A percentile compares a stretch with the other conserved stretches of the same genome.
These are phyloP conservation scores for Picathartes gymnocephalus DNA, from an alignment of 2,113 vertebrate genomes.

Conservation along the genomic window DNA sequence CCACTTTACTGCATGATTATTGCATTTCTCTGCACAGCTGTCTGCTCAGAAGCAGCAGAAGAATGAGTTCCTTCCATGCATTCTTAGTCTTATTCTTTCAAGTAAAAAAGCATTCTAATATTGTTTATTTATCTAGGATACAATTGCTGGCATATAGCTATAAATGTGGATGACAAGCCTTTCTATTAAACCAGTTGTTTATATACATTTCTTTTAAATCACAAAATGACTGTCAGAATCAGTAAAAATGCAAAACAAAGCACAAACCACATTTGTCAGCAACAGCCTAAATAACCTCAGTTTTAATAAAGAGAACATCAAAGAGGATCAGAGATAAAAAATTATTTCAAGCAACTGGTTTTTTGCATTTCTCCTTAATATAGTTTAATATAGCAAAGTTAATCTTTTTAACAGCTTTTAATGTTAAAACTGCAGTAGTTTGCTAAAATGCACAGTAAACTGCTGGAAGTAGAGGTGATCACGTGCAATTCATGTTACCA, in stretches of 20 bases:
- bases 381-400: conserved; percentile 23
- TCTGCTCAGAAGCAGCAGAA: not conserved
- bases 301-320: conserved; percentile 21
- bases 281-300: not conserved
- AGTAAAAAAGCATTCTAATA: not conserved
- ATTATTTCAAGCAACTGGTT: not conserved
- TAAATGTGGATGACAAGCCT: not conserved
- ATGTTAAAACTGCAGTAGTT: not conserved
- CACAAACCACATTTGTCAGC: conserved; percentile 34
- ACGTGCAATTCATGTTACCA: conserved; percentile 20
- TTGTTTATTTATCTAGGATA: conserved; percentile 22
- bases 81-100: not conserved
- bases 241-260: not conserved
- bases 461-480: conserved; percentile 8
- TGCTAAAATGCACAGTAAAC: conserved; percentile 25
- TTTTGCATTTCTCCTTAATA: conserved; percentile 22
- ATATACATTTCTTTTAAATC: not conserved
- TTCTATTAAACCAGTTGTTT: conserved; percentile 18
- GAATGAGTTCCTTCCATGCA: not conserved
- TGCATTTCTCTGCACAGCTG: not conserved
- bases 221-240: conserved; percentile 57
- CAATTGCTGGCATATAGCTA: not conserved
- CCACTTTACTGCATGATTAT: not conserved
- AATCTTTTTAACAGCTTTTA: conserved; percentile 52
- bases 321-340: conserved; percentile 16